Evolutionary conservation across 2,888 invertebrate genomes (phyloP).

Genomic region (Chirona hameri): DNA sequence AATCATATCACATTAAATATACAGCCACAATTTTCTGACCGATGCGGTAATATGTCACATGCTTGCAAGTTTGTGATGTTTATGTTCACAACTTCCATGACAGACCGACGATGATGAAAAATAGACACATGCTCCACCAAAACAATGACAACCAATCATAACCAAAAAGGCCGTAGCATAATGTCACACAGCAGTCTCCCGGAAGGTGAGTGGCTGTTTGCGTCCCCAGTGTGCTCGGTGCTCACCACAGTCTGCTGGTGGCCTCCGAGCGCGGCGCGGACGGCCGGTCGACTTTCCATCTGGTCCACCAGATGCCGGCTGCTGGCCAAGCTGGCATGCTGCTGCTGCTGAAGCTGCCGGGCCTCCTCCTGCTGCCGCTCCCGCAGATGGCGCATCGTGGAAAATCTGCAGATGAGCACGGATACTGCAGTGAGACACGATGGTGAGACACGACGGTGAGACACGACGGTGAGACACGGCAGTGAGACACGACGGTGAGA

Average conservation of each 20-base stretch:
- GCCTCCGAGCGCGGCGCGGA: neutral
- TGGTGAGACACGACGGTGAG: too few relatives aligned
- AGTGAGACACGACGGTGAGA: too few relatives aligned
- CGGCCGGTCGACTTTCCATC: neutral
- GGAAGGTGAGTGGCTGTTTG: neutral
- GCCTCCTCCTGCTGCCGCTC: constrained; percentile 7
- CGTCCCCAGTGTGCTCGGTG: too few relatives aligned
- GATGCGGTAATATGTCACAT: too few relatives aligned
- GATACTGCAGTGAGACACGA: too few relatives aligned
- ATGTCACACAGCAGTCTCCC: neutral
- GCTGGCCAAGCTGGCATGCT: neutral
- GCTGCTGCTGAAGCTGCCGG: neutral
- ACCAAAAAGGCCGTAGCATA: neutral
- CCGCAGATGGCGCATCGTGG: neutral
- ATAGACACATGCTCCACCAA: neutral
- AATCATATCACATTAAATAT: too few relatives aligned
- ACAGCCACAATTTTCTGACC: too few relatives aligned
- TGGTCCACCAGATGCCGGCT: neutral
- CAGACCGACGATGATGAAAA: too few relatives aligned
- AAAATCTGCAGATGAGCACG: too few relatives aligned
- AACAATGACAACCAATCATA: neutral
- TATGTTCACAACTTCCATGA: too few relatives aligned
- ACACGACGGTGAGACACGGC: too few relatives aligned
- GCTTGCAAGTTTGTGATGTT: too few relatives aligned
- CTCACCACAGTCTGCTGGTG: neutral